Base-by-base conservation (phyloP, 1,140 invertebrate genomes). In the Oscheius sp. region DNA sequence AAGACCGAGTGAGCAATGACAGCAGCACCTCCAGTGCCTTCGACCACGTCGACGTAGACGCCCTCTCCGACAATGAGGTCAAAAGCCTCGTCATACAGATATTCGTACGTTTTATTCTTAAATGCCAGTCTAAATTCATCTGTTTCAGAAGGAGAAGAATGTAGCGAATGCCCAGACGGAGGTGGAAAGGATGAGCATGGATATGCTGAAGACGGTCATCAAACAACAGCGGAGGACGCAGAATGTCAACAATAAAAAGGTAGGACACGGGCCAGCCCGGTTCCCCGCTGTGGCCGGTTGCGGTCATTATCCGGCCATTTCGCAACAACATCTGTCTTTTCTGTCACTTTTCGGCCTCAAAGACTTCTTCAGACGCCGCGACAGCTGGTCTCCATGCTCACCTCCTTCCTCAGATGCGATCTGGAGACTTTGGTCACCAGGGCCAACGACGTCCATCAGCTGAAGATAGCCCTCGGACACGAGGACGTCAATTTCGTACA, bases 141-240 rank as follows among this genome's bases (percentile, higher is more conserved):
- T 42, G 38, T 55, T 55, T 23, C 23, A 55, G 49, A 55, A 55
- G 49, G 49, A 55, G n/a, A n/a, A n/a, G n/a, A n/a, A n/a, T n/a
- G n/a, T n/a, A 55, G 4, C 15, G 28, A 55, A 55, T 55, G 7
- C 23, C 7, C 7, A 7, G 15, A 15, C 49, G 7, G 49, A 55
- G 4, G 23, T 55, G 49, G 7, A 23, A 7, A 55, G 4, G 4
- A 55, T 55, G 49, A 23, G 28, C 28, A 7, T 55, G 23, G 23
- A 55, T 4, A 26, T 26, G 7, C 7, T 55, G 38, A 42, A 42
- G 38, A 42, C n/a, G 7, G 7, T 42, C n/a, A 42, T 42, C 7
- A n/a, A 42, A 10, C 38, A 42, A 42, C 38, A 42, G 38, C n/a
- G 7, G 38, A 42, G 38, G 7, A 10, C 38, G 38, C 7, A 42